Conservation (phyloP, 1,140 invertebrate species). For the Heliconius melpomene region DNA sequence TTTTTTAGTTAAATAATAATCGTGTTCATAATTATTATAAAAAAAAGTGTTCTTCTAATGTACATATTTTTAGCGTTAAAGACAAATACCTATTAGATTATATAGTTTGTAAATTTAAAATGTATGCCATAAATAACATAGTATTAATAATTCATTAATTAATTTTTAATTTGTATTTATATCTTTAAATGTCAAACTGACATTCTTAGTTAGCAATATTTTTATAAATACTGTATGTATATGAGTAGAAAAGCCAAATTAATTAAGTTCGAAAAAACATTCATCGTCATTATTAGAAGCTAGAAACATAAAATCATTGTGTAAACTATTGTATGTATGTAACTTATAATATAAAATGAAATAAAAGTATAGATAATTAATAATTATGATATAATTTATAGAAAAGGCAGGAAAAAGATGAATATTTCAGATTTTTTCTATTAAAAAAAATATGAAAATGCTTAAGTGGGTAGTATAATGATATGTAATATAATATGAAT, state of each 20-base stretch:
- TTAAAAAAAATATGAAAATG: too few species aligned
- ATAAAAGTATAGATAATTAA: not conserved
- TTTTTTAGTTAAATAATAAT: not conserved
- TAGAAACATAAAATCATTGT: constrained; percentile 13
- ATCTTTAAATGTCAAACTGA: not conserved
- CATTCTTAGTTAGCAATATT: not conserved
- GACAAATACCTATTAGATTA: constrained; percentile 2
- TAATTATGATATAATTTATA: not conserved
- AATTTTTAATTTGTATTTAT: not conserved
- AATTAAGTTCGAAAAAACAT: not conserved
- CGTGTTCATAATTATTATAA: constrained; percentile 2
- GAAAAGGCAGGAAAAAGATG: not conserved
- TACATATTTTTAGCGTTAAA: not conserved
- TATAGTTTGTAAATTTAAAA: constrained; percentile 1
- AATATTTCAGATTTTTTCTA: too few species aligned
- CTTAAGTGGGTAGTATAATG: too few species aligned
- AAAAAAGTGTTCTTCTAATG: constrained; percentile 11
- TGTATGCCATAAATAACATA: not conserved
- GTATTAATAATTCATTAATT: not conserved
- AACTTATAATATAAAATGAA: not conserved
- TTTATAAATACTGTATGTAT: not conserved
- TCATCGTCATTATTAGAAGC: constrained; percentile 8
- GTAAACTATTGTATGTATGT: constrained; percentile 6
- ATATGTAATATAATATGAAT: too few species aligned
- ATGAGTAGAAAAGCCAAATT: not conserved